These are phyloP conservation scores for Eupristina koningsbergeri DNA, from an alignment of 1,140 invertebrate species.

Conservation along the genomic window DNA sequence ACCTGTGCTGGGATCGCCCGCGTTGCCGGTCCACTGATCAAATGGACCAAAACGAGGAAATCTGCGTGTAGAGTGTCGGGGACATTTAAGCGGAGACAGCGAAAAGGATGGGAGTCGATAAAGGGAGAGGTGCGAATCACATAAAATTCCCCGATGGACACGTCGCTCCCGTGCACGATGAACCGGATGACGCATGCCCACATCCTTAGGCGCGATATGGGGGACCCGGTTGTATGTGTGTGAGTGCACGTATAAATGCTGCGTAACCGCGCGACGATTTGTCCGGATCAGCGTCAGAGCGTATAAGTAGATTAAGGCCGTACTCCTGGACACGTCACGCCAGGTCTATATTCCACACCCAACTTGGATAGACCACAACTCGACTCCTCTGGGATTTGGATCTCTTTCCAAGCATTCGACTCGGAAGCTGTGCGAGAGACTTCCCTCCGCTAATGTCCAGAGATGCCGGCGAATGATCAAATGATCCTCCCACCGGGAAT, in stretches of 20 bases:
- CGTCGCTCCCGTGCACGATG: not conserved
- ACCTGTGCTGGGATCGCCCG: not conserved
- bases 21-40: not conserved
- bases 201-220: not conserved
- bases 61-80: not conserved
- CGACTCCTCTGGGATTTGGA: not conserved
- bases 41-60: not conserved
- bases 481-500: too few relatives aligned
- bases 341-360: not conserved
- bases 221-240: not conserved
- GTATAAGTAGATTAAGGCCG: constrained; percentile 68
- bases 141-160: not conserved
- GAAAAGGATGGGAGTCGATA: not conserved
- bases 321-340: not conserved
- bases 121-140: not conserved
- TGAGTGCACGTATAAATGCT: constrained; percentile 62
- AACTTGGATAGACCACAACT: not conserved
- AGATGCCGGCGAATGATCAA: not conserved
- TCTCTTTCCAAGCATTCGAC: not conserved
- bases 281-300: constrained; percentile 71
- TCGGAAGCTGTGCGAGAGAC: not conserved
- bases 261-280: constrained; percentile 71
- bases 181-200: too few relatives aligned
- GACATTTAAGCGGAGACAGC: not conserved
- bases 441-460: not conserved